Base-by-base conservation (phyloP, 2,797 vertebrate genomes). In the Lacerta viridis region DNA sequence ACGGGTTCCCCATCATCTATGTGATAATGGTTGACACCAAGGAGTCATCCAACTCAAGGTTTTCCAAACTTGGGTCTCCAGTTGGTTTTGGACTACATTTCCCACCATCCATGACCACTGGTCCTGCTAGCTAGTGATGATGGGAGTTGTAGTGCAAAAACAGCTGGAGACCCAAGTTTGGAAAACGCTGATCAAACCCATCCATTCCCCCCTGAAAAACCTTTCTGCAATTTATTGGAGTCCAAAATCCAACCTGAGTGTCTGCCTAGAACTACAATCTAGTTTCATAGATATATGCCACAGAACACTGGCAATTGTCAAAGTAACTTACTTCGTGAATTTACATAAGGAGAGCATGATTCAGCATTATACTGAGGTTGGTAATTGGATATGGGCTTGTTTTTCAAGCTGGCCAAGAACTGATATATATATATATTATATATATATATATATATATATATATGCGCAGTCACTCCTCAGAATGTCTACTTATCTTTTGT, bases 371-470 rank as follows among this genome's bases (percentile, higher is more conserved):
- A 66, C 8, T n/a, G 29, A 55, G 33, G 20, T 83, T 2, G 36
- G 29, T 8, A 61, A 75, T 29, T 66, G 71, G 55, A 46, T 74
- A 66, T 23, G 55, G 55, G 7, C 33, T 71, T 74, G 20, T 46
- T 87, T 90, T 85, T 77, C 27, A 80, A 64, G 13, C n/a, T 46
- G 43, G 29, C 41, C 55, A 78, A 72, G 46, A 23, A 27, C 50
- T 2, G 75, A 20, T 5, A 2, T 7, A 36, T 39, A 59, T 20
- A 33, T 33, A 33, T 33, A 33, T 33, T 33, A 33, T 33, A 33
- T 33, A 33, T 33, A 33, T 33, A 33, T 33, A 33, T 33, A 33
- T 33, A 33, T 33, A 33, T 33, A 33, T 33, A 33, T 33, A 33
- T 33, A 33, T 33, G 33, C 7, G 33, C 7, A 10, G 5, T 29